Percentiles rank a stretch among this genome's conserved stretches.
These are phyloP conservation scores for Alosa alosa DNA, from an alignment of 2,113 vertebrate species.

Conservation along the genomic window DNA sequence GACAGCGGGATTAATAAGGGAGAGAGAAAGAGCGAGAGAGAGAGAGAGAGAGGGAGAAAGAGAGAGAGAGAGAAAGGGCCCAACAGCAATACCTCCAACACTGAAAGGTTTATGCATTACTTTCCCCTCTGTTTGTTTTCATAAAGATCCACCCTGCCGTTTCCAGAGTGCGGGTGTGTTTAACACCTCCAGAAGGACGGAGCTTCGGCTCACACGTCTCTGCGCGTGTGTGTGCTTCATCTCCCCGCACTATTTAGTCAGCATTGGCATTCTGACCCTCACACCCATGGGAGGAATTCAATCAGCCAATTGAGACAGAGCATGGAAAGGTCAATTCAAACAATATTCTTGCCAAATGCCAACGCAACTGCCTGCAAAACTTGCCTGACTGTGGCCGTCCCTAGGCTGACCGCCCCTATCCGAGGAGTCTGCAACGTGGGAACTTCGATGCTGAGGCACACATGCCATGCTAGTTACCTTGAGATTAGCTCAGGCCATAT, in stretches of 20 bases:
- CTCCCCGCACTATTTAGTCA: background rate
- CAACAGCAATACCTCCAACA: conserved; percentile 15
- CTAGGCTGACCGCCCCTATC: background rate
- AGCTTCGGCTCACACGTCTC: background rate
- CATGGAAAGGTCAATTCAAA: conserved; percentile 13
- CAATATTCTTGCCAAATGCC: conserved; percentile 14
- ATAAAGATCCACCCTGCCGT: conserved; percentile 12
- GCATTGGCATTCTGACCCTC: background rate
- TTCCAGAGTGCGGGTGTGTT: conserved; percentile 13
- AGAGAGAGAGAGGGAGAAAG: background rate
- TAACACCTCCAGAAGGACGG: conserved; percentile 1
- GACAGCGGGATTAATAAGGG: conserved; percentile 54
- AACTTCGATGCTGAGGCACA: background rate
- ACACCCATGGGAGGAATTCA: conserved; percentile 6
- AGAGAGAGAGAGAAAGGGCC: background rate
- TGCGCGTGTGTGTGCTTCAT: background rate
- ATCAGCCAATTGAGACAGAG: conserved; percentile 13
- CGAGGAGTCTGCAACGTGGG: background rate
- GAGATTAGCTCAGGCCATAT: background rate
- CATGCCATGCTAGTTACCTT: background rate
- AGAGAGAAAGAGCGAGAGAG: background rate
- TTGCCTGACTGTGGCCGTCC: background rate
- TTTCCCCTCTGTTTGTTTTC: conserved; percentile 18
- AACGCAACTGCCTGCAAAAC: background rate
- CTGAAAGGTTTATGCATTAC: conserved; percentile 20